A percentile compares a stretch with the other conserved stretches of the same genome.
These are phyloP conservation scores for Halcyon senegalensis DNA, from an alignment of 2,113 vertebrate species.

Conservation along the genomic window DNA sequence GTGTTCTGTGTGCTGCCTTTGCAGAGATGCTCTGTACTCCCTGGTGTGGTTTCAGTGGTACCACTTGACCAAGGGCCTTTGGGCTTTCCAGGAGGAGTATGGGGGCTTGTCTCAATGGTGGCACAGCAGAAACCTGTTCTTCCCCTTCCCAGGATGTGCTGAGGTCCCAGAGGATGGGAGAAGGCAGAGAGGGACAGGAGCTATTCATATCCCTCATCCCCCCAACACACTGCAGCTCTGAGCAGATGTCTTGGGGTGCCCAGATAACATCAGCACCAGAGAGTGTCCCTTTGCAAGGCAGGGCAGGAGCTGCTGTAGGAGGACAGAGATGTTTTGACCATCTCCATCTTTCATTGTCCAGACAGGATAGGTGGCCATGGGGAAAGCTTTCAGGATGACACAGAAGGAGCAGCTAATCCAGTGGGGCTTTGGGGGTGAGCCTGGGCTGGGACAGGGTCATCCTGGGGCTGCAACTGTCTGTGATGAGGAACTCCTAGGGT, in stretches of 20 bases:
- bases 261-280: not conserved
- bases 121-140: not conserved
- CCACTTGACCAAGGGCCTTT: not conserved
- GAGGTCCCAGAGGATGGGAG: not conserved
- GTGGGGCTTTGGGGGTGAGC: no score
- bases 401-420: not conserved
- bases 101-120: not conserved
- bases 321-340: not conserved
- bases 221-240: not conserved
- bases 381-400: not conserved
- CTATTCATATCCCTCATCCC: no score
- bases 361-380: not conserved
- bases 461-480: fast-evolving
- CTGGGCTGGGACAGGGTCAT: not conserved
- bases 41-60: not conserved
- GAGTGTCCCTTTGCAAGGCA: not conserved
- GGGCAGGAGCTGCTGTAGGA: not conserved
- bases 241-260: not conserved
- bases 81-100: not conserved
- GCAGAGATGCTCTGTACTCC: not conserved
- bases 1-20: not conserved
- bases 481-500: not conserved
- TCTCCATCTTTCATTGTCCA: not conserved
- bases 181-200: not conserved
- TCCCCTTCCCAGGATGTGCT: not conserved